Percentiles rank a stretch among this genome's conserved stretches.
Evolutionary conservation across 2,113 vertebrate genomes (phyloP).

Genomic region (Calyptomena viridis): DNA sequence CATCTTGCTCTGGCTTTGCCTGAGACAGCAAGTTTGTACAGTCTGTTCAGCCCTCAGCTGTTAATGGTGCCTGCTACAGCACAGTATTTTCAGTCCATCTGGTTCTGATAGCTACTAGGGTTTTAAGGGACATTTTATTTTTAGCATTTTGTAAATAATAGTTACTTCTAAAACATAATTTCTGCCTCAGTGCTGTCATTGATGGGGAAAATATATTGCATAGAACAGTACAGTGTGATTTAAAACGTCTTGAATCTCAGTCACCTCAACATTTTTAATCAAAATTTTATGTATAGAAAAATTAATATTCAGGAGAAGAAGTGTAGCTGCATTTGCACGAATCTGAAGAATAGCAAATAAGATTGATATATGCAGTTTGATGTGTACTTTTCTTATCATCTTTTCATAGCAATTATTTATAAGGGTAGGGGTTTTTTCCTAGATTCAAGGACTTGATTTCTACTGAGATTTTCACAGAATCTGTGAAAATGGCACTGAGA

Average conservation of each 20-base stretch:
- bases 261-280: background rate
- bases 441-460: background rate
- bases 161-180: background rate
- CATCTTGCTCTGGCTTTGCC: background rate
- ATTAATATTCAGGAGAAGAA: background rate
- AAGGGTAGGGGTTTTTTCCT: background rate
- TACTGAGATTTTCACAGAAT: background rate
- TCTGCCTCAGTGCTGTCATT: background rate
- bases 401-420: slow-evolving; percentile 16
- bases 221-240: background rate
- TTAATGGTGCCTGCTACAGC: background rate
- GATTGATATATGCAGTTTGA: background rate
- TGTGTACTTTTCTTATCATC: background rate
- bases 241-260: background rate
- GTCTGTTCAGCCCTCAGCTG: background rate
- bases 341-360: background rate
- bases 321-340: background rate
- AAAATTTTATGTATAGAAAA: background rate
- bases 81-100: background rate
- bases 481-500: background rate
- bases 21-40: background rate
- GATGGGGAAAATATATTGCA: background rate
- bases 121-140: background rate
- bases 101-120: background rate
- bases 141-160: background rate